A percentile compares a stretch with the other conserved stretches of the same genome.
phyloP scores from a whole-genome alignment of 2,113 vertebrate species.

The Holacanthus passer region DNA sequence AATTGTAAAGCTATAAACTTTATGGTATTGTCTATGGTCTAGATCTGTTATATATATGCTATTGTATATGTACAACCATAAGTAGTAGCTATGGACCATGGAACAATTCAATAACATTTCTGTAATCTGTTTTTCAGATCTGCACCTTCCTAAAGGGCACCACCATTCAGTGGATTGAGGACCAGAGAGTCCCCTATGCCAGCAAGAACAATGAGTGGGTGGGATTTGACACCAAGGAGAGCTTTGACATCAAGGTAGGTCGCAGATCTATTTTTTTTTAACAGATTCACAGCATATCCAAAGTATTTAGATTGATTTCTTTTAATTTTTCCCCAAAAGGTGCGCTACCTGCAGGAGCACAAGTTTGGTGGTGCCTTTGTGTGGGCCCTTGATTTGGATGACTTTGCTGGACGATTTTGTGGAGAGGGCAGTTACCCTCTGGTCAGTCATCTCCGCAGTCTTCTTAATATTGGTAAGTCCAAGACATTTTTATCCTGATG shows the following conservation, averaged over 20 bases:
- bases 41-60: no score
- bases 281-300: neutral
- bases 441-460: slow-evolving; percentile 77
- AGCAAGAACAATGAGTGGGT: slow-evolving; percentile 85
- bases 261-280: neutral
- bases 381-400: slow-evolving; percentile 87
- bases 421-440: slow-evolving; percentile 81
- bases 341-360: slow-evolving; percentile 81
- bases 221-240: slow-evolving; percentile 84
- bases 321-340: slow-evolving; percentile 54
- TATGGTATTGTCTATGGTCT: slow-evolving; percentile 13
- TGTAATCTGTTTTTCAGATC: slow-evolving; percentile 71
- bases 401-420: slow-evolving; percentile 85
- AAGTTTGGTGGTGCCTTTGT: slow-evolving; percentile 86
- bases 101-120: neutral
- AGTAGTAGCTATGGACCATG: neutral
- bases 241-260: slow-evolving; percentile 85
- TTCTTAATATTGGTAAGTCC: slow-evolving; percentile 63
- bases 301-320: neutral
- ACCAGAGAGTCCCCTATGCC: slow-evolving; percentile 88
- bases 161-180: slow-evolving; percentile 79
- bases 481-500: neutral
- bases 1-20: neutral
- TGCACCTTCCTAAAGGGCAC: slow-evolving; percentile 83
- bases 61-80: neutral